Base-by-base conservation (phyloP, 1,140 invertebrate genomes). In the Pemphigus obesinymphae region DNA sequence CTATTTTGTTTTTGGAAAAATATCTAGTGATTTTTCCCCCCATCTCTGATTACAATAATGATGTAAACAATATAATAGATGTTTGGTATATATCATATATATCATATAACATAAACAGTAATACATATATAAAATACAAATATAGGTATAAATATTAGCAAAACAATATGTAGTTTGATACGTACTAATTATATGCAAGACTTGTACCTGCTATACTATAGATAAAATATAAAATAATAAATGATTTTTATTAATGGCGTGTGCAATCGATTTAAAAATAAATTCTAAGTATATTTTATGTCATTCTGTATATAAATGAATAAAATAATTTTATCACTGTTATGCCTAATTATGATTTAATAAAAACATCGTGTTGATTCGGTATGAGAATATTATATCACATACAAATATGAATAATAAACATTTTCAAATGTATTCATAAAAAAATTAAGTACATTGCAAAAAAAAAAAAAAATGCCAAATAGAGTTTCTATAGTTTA, bases 231-330 rank as follows among this genome's bases (percentile, higher is more conserved):
- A 31, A 10, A 34, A 29, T 29, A 63, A 20, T 68, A 68, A n/a
- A n/a, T 20, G n/a, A 40, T 68, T n/a, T 15, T 31, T 63, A 70
- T 43, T n/a, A n/a, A n/a, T 70, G 66, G 37, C 37, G 40, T 70
- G 66, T 70, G 66, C 66, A 70, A 70, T 70, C 37, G 37, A 70
- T 70, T 43, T 70, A 13, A 70, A 70, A 70, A 26, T 45, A 70
- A 70, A 15, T 23, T 2, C 3, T 43, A 40, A 40, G n/a, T 17
- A 26, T 70, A 43, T 70, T 70, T 37, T 70, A 26, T 70, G n/a
- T 26, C 37, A 13, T 70, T 2, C 10, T 37, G 20, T 37, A n/a
- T 66, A 43, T 45, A 70, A 70, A 45, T 45, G 5, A 63, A 20
- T 43, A 23, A 70, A 70, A 70, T 43, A 70, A 23, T 23, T 70